Evolutionary conservation across 2,888 invertebrate genomes (phyloP).

Genomic region (Andrena hattorfiana): DNA sequence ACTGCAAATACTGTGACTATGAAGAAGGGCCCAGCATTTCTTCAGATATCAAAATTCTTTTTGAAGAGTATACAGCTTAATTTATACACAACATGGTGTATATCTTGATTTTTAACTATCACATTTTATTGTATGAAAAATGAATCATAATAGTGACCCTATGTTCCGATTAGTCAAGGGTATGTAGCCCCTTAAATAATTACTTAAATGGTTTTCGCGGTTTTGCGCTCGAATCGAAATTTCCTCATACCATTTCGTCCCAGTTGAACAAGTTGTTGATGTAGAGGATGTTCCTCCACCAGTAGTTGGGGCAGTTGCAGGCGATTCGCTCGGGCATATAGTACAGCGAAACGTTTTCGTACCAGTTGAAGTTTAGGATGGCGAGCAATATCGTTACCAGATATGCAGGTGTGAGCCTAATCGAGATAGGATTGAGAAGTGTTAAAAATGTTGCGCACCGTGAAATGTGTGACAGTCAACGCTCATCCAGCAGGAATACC

Average conservation of each 20-base stretch:
- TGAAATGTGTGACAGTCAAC: neutral
- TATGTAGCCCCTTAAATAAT: too few species aligned
- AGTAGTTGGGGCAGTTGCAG: slow-evolving; percentile 85
- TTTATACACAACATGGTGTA: too few species aligned
- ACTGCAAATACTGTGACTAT: too few species aligned
- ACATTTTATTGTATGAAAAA: too few species aligned
- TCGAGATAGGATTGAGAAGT: too few species aligned
- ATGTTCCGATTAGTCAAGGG: too few species aligned
- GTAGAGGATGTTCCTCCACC: slow-evolving; percentile 86
- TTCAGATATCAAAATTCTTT: too few species aligned
- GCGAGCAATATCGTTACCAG: slow-evolving; percentile 83
- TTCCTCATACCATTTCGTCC: slow-evolving; percentile 80
- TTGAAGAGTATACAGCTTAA: too few species aligned
- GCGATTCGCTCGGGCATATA: slow-evolving; percentile 82
- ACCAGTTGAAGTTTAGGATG: slow-evolving; percentile 83
- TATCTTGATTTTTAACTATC: too few species aligned
- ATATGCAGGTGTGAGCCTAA: slow-evolving; percentile 85
- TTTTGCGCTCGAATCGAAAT: neutral
- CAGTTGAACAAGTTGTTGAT: slow-evolving; percentile 85
- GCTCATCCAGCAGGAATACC: slow-evolving; percentile 16
- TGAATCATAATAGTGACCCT: too few species aligned
- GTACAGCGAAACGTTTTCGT: slow-evolving; percentile 82
- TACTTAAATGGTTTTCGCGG: too few species aligned
- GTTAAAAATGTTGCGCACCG: neutral
- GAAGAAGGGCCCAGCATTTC: too few species aligned